phyloP scores from a whole-genome alignment of 1,140 invertebrate genomes.

The Grapholita molesta region DNA sequence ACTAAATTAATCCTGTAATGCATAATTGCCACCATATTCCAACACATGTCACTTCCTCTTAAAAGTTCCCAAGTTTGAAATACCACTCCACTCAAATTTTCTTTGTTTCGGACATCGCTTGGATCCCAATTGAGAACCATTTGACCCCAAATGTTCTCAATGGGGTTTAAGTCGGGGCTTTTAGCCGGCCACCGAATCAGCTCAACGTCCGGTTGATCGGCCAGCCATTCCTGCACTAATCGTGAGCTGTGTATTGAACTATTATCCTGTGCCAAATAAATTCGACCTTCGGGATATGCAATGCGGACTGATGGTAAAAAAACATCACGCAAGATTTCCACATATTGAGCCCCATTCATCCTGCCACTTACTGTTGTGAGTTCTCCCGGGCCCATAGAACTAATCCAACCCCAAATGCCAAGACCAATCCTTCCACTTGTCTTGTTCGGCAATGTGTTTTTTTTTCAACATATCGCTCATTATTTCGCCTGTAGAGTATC shows the following conservation, averaged over 20 bases:
- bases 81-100: not conserved
- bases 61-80: not conserved
- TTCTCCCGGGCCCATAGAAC: slow-evolving; percentile 12
- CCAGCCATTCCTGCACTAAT: not conserved
- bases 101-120: not conserved
- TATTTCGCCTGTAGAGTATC: slow-evolving; percentile 18
- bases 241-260: not conserved
- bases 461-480: slow-evolving; percentile 12
- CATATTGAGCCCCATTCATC: slow-evolving; percentile 17
- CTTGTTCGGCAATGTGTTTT: slow-evolving; percentile 16
- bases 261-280: slow-evolving; percentile 14
- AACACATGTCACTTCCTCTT: slow-evolving; percentile 5
- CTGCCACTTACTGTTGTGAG: slow-evolving; percentile 2
- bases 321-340: not conserved
- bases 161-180: slow-evolving; percentile 27
- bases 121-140: slow-evolving; percentile 22
- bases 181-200: slow-evolving; percentile 16
- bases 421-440: slow-evolving; percentile 18
- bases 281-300: not conserved
- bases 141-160: slow-evolving; percentile 30
- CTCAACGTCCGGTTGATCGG: slow-evolving; percentile 19
- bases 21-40: not conserved
- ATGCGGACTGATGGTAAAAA: not conserved
- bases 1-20: not conserved
- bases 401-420: slow-evolving; percentile 26